Conservation (phyloP, 2,888 invertebrate species). For the Halictus quadricinctus region DNA sequence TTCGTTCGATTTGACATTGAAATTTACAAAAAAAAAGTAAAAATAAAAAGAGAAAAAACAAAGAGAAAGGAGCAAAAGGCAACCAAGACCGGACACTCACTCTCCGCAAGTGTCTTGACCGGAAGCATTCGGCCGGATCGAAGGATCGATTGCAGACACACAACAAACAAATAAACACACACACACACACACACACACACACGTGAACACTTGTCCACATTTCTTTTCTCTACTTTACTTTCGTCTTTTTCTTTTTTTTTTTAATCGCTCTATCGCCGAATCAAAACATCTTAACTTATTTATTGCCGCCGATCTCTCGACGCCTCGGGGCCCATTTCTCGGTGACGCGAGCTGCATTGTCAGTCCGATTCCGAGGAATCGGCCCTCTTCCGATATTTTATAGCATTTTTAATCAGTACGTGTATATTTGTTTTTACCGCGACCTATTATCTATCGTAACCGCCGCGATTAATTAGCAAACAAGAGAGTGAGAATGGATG, state of each 20-base stretch:
- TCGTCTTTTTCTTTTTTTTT: constrained; percentile 8
- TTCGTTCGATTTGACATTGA: neutral
- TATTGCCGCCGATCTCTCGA: constrained; percentile 66
- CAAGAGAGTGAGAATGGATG: neutral
- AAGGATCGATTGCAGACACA: constrained; percentile 49
- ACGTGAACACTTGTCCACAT: constrained; percentile 32
- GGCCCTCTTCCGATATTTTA: constrained; percentile 57
- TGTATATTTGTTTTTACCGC: constrained; percentile 62
- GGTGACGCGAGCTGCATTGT: neutral
- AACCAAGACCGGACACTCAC: neutral
- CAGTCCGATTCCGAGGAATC: constrained; percentile 26
- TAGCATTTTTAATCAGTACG: constrained; percentile 66
- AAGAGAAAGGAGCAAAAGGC: neutral
- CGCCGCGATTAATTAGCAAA: constrained; percentile 12
- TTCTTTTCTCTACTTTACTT: constrained; percentile 2
- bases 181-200: neutral
- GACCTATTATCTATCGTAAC: constrained; percentile 27
- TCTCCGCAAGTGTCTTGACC: constrained; percentile 48
- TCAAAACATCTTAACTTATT: constrained; percentile 76
- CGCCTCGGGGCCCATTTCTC: constrained; percentile 8
- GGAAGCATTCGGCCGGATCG: constrained; percentile 63
- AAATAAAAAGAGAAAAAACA: neutral
- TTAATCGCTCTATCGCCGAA: constrained; percentile 66
- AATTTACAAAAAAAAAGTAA: neutral
- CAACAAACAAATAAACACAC: neutral